Evolutionary conservation across 1,140 invertebrate species (phyloP), one percentile per base, ranked within the genome.

Genomic region (Atta cephalotes): DNA sequence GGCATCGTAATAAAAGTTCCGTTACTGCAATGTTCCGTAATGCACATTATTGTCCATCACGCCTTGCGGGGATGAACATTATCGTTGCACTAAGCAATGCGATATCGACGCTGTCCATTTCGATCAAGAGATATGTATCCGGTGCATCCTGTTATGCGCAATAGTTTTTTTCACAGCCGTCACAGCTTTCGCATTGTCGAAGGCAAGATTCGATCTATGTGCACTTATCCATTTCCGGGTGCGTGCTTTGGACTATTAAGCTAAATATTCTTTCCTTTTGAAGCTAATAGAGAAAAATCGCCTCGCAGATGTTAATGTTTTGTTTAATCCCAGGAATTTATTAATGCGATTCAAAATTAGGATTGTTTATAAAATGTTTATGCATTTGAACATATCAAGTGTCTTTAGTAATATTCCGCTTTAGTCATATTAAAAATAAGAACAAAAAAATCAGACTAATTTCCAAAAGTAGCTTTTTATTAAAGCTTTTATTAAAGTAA

Each of bases 1-100:
- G 25, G 9, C 80, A n/a, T 51, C n/a, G 53, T 51, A 82, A 82
- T 82, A 60, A 84, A 84, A 84, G 68, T 82, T 56, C 68, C 80
- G 80, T 82, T 82, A 82, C 71, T 49, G 56, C 70, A 49, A 63
- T 76, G 39, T 51, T 76, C 39, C 45, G 25, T 7, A 21, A 74
- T 74, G 39, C 25, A 49, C 39, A 21, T 84, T 62, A 21, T 84
- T 84, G 45, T 82, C 68, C 4, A 12, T 5, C 39, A 18, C 31
- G 39, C 39, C 53, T 62, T 28, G 65, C 45, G 68, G 56, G 68
- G 68, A 82, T 82, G 25, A 58, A 72, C 68, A 74, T 82, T 72
- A 74, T 31, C 25, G 53, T 72, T 25, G 31, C 68, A 28, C 25
- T 62, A 62, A 45, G 28, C 56, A 58, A 49, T 39, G 53, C 35